Conservation (phyloP, 2,888 invertebrate genomes). For the Temnothorax rugatulus region DNA sequence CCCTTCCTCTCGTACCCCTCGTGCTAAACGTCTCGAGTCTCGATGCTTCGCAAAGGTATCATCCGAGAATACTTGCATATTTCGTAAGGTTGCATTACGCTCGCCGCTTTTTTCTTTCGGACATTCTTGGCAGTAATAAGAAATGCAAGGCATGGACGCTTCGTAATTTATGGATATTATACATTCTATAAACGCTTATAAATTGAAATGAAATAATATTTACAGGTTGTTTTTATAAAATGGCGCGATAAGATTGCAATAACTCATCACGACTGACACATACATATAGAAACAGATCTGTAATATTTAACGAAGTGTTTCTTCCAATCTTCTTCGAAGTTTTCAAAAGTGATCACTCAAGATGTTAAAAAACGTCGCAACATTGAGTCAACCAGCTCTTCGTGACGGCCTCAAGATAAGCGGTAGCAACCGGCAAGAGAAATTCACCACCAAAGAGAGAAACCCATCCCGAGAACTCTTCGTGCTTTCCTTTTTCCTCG, state of each 20-base stretch:
- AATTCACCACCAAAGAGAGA: conserved; percentile 56
- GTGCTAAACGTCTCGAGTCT: conserved; percentile 38
- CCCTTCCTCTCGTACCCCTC: not conserved
- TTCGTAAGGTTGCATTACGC: conserved; percentile 30
- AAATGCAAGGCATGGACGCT: not conserved
- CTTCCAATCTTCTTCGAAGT: not conserved
- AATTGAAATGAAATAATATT: not conserved
- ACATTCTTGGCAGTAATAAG: not conserved
- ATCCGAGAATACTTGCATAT: conserved; percentile 21
- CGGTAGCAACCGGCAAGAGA: conserved; percentile 46
- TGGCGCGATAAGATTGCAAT: not conserved
- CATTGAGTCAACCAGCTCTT: not conserved
- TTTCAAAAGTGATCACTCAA: conserved; percentile 14
- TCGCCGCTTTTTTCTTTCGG: no score
- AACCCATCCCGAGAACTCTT: conserved; percentile 49
- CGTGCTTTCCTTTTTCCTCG: conserved; percentile 52
- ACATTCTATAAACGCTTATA: not conserved
- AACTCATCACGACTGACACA: not conserved
- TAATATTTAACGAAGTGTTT: not conserved
- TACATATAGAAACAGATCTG: not conserved
- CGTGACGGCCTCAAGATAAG: conserved; percentile 48
- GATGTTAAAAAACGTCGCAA: conserved; percentile 35
- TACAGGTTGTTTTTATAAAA: not conserved
- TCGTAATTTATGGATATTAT: conserved; percentile 7
- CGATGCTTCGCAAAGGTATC: conserved; percentile 1